A percentile compares a stretch with the other conserved stretches of the same genome.
Evolutionary conservation across 2,888 invertebrate genomes (phyloP).

Genomic region (Hyposoter didymator): DNA sequence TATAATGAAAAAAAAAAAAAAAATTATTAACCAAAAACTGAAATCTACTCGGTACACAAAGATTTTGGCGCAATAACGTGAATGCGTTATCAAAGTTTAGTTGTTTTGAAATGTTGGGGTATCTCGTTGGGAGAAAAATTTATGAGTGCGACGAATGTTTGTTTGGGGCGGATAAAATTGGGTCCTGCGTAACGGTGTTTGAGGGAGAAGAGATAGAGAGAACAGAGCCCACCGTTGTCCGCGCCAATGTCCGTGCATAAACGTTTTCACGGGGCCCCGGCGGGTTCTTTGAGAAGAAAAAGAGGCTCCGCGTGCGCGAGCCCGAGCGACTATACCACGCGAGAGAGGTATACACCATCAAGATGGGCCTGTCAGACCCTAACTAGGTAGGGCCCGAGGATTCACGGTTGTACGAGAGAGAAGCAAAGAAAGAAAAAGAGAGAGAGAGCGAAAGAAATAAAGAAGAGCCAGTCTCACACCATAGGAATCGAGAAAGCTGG

Average conservation of each 20-base stretch:
- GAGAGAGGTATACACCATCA: constrained; percentile 73
- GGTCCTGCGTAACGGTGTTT: constrained; percentile 48
- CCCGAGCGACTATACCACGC: constrained; percentile 60
- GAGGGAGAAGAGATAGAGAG: constrained; percentile 31
- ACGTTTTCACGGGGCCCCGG: constrained; percentile 81
- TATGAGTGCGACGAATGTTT: constrained; percentile 54
- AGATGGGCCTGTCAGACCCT: constrained; percentile 83
- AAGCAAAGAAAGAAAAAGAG: not conserved
- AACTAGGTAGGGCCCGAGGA: constrained; percentile 79
- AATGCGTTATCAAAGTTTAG: not conserved
- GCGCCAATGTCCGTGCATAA: constrained; percentile 81
- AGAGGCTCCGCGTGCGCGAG: constrained; percentile 70
- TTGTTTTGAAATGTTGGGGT: not conserved
- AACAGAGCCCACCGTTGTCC: constrained; percentile 70
- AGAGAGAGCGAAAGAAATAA: constrained; percentile 24
- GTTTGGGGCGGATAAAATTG: constrained; percentile 51
- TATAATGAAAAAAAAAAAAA: too few relatives aligned
- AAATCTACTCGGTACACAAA: not conserved
- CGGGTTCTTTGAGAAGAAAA: constrained; percentile 78
- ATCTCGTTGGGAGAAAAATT: constrained; percentile 30
- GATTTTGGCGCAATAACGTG: not conserved
- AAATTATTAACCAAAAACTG: not conserved
- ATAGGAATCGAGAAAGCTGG: constrained; percentile 57
- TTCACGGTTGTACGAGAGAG: constrained; percentile 29
- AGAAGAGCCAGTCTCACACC: constrained; percentile 56